phyloP scores from a whole-genome alignment of 2,888 invertebrate genomes.

The Tortricodes alternella region DNA sequence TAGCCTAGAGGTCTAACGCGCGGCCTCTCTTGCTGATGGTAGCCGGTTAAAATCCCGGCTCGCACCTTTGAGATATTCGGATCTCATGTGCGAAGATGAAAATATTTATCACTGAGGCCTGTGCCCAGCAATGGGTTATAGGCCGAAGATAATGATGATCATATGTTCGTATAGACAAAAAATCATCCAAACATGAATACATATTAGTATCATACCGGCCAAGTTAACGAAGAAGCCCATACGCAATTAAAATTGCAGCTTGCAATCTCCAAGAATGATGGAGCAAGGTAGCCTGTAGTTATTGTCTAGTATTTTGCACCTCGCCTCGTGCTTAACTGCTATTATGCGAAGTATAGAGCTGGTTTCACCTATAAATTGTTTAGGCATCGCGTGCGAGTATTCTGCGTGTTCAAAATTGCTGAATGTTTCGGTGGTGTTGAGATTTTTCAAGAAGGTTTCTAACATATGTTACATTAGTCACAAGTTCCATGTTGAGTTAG shows the following conservation, averaged over 20 bases:
- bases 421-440: constrained; percentile 22
- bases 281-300: constrained; percentile 1
- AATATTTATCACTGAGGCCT: too few relatives aligned
- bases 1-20: too few relatives aligned
- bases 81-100: too few relatives aligned
- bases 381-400: constrained; percentile 24
- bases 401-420: constrained; percentile 24
- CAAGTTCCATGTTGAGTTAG: too few relatives aligned
- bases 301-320: constrained; percentile 16
- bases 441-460: constrained; percentile 11
- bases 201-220: neutral
- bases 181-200: too few relatives aligned
- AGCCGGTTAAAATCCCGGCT: too few relatives aligned
- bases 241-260: constrained; percentile 3
- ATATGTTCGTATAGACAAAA: too few relatives aligned
- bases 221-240: neutral
- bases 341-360: constrained; percentile 19
- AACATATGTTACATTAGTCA: neutral
- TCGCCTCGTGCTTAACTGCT: constrained; percentile 27
- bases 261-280: constrained; percentile 12
- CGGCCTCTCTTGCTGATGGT: too few relatives aligned
- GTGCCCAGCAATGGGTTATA: too few relatives aligned
- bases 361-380: constrained; percentile 16
- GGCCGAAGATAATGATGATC: too few relatives aligned
- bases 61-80: too few relatives aligned